Conservation (phyloP, 1,140 invertebrate species). For the Myzus persicae region DNA sequence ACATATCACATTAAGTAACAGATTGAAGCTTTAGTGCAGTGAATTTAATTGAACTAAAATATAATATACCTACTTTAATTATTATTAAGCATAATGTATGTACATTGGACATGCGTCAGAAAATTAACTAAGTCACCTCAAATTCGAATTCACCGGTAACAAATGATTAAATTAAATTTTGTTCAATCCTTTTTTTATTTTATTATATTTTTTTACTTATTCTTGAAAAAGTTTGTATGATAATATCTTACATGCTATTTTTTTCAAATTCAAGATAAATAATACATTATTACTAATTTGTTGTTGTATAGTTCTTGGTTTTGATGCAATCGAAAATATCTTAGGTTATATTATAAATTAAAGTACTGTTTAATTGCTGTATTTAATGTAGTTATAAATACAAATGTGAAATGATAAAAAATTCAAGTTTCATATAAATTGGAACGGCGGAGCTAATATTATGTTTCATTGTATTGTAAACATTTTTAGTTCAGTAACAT, state of each 20-base stretch:
- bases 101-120: background rate
- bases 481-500: background rate
- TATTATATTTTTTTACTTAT: background rate
- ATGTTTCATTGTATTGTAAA: background rate
- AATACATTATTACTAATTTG: background rate
- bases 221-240: no score
- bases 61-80: background rate
- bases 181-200: background rate
- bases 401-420: background rate
- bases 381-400: no score
- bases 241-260: no score
- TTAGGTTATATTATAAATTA: no score
- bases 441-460: background rate
- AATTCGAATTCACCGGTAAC: background rate
- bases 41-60: background rate
- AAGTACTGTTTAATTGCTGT: no score
- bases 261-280: background rate
- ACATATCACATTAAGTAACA: background rate
- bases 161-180: background rate
- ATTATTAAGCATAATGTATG: background rate
- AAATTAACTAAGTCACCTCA: background rate
- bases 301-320: background rate
- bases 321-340: background rate
- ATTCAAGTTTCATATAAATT: background rate
- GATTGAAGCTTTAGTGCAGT: background rate